phyloP scores from a whole-genome alignment of 2,113 vertebrate genomes.

The Petaurus breviceps region DNA sequence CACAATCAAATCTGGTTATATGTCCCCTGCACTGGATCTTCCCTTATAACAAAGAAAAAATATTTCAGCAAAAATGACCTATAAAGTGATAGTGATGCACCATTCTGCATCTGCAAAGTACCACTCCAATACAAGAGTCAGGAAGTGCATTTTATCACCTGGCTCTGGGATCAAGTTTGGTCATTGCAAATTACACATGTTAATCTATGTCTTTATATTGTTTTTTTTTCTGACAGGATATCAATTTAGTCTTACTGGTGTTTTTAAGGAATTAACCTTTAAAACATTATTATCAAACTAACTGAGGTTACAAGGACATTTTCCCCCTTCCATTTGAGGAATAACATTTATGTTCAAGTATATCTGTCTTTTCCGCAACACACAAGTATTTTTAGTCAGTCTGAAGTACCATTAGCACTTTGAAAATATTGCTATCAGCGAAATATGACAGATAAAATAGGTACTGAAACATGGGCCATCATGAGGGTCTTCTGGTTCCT shows the following conservation, averaged over 20 bases:
- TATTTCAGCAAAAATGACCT: neutral
- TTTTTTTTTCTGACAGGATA: slow-evolving; percentile 3
- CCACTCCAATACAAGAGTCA: neutral
- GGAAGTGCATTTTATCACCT: neutral
- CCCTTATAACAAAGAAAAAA: neutral
- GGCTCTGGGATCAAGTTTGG: neutral
- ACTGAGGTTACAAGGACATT: neutral
- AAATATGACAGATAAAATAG: slow-evolving; percentile 47
- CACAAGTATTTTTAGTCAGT: slow-evolving; percentile 20
- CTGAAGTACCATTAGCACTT: slow-evolving; percentile 29
- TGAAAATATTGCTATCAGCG: slow-evolving; percentile 1
- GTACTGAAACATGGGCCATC: neutral
- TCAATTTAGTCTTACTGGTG: slow-evolving; percentile 44
- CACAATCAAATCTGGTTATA: neutral
- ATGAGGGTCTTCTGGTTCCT: neutral
- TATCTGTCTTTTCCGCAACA: slow-evolving; percentile 28
- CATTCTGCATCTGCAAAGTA: neutral
- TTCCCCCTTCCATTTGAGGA: slow-evolving; percentile 21
- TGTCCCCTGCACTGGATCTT: neutral
- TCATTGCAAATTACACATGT: neutral
- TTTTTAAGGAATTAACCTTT: slow-evolving; percentile 56
- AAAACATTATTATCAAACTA: slow-evolving; percentile 37
- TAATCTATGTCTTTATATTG: slow-evolving; percentile 50
- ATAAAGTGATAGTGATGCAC: neutral
- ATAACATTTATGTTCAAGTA: slow-evolving; percentile 6